Conservation (phyloP, 2,888 invertebrate genomes). For the Scrobipalpa atriplicella region DNA sequence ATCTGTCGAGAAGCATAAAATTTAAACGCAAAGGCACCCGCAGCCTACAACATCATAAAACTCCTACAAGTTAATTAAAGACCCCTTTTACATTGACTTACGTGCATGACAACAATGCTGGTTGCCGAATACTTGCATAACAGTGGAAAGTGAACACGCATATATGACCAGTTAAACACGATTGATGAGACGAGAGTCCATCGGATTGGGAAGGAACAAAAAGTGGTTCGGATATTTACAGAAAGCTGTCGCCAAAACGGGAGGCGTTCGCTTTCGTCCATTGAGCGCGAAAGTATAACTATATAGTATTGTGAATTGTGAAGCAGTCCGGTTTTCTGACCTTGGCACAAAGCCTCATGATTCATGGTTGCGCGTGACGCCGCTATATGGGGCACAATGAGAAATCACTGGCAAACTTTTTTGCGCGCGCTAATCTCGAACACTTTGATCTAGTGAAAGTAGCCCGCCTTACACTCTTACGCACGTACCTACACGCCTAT, state of each 20-base stretch:
- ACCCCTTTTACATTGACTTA: constrained; percentile 56
- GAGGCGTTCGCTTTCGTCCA: constrained; percentile 73
- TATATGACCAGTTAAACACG: constrained; percentile 54
- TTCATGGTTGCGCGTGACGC: constrained; percentile 58
- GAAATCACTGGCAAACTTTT: constrained; percentile 65
- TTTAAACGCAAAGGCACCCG: constrained; percentile 9
- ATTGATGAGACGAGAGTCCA: constrained; percentile 60
- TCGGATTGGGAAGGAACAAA: constrained; percentile 74
- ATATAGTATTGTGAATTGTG: constrained; percentile 67
- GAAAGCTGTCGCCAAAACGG: constrained; percentile 76
- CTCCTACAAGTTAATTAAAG: constrained; percentile 67
- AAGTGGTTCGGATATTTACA: constrained; percentile 70
- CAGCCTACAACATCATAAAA: constrained; percentile 45
- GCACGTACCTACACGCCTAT: constrained; percentile 44
- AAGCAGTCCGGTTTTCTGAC: constrained; percentile 67
- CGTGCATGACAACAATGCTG: constrained; percentile 49
- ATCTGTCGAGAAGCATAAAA: constrained; percentile 1
- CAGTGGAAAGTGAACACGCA: constrained; percentile 73
- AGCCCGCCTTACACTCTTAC: constrained; percentile 42
- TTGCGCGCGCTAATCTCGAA: constrained; percentile 57
- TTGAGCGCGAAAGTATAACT: constrained; percentile 66
- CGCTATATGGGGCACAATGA: constrained; percentile 62
- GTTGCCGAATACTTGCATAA: constrained; percentile 62
- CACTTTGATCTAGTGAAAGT: constrained; percentile 72
- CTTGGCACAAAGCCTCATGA: constrained; percentile 66